A percentile compares a stretch with the other conserved stretches of the same genome.
These are phyloP conservation scores for Bombycilla garrulus DNA, from an alignment of 2,113 vertebrate species.

Conservation along the genomic window DNA sequence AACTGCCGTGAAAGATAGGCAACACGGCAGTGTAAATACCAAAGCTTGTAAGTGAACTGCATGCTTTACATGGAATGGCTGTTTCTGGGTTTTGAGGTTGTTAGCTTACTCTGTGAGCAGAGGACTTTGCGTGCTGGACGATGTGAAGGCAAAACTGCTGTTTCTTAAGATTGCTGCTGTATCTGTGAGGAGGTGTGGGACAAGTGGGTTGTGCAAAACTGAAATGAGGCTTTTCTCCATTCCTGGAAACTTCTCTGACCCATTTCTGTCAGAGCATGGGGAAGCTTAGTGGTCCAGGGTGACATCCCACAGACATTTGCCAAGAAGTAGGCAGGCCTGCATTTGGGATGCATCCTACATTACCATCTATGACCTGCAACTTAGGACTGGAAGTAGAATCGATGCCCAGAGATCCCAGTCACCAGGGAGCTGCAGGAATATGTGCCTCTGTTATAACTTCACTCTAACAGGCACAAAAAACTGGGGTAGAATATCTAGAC, in stretches of 20 bases:
- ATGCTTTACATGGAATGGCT: neutral
- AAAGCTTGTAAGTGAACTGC: neutral
- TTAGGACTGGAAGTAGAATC: neutral
- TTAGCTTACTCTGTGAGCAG: neutral
- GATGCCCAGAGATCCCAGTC: neutral
- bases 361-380: accelerated
- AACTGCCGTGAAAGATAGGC: neutral
- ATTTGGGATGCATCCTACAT: neutral
- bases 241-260: neutral
- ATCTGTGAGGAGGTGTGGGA: neutral
- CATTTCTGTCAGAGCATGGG: neutral
- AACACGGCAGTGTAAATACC: neutral
- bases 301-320: neutral
- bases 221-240: neutral
- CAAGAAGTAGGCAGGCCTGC: neutral
- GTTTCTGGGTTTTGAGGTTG: neutral
- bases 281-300: neutral
- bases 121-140: neutral
- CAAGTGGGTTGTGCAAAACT: neutral
- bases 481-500: neutral
- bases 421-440: neutral
- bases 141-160: neutral
- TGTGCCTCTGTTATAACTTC: neutral
- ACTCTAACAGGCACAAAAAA: neutral
- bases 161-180: neutral